phyloP scores from a whole-genome alignment of 2,888 invertebrate genomes.

The Xanthia togata region DNA sequence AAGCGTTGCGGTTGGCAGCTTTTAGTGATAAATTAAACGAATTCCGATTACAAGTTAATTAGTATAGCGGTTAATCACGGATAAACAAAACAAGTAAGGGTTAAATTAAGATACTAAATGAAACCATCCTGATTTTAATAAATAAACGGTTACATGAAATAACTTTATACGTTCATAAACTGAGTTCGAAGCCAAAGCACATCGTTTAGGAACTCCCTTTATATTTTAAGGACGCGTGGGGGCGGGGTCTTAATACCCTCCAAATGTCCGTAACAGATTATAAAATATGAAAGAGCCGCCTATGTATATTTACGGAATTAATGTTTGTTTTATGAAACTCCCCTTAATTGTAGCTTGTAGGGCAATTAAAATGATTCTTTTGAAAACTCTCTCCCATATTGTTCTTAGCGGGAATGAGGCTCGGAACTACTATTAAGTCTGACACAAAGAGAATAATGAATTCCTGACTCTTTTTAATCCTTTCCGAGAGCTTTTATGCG shows the following conservation, averaged over 20 bases:
- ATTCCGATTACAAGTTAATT: neutral
- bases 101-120: neutral
- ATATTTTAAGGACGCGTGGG: slow-evolving; percentile 31
- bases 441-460: slow-evolving; percentile 77
- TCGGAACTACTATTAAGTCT: slow-evolving; percentile 70
- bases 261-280: slow-evolving; percentile 54
- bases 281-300: slow-evolving; percentile 38
- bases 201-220: slow-evolving; percentile 47
- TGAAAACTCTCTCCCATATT: slow-evolving; percentile 51
- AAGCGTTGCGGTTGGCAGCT: neutral
- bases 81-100: neutral
- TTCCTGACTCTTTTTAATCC: slow-evolving; percentile 72
- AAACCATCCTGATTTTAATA: neutral
- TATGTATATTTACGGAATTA: slow-evolving; percentile 40
- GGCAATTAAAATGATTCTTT: slow-evolving; percentile 62
- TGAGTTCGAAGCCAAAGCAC: slow-evolving; percentile 15
- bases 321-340: slow-evolving; percentile 40
- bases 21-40: neutral
- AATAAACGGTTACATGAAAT: slow-evolving; percentile 35
- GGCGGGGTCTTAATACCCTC: slow-evolving; percentile 36
- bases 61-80: neutral
- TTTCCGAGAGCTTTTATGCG: slow-evolving; percentile 70
- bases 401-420: slow-evolving; percentile 66
- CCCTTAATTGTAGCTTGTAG: slow-evolving; percentile 43
- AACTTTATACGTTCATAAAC: slow-evolving; percentile 34